Base-by-base conservation (phyloP, 2,113 vertebrate genomes). In the Misgurnus mizolepis region DNA sequence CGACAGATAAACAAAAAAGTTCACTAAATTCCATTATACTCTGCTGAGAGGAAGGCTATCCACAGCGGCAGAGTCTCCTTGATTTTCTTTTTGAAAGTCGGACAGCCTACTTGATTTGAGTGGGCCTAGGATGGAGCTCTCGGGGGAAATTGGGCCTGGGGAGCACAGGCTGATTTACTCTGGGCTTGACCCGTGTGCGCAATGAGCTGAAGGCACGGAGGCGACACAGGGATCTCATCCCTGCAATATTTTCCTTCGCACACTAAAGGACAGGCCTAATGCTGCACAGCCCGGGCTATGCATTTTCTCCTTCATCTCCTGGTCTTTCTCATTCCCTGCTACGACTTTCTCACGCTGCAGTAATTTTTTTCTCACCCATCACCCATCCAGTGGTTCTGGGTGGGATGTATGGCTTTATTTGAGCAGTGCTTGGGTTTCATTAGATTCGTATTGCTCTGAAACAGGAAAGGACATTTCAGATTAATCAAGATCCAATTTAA, bases 401-500 rank as follows among this genome's bases (percentile, higher is more conserved):
- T 65, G 88, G 89, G 92, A 94, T 92, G 86, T 92, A 92, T 92
- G 86, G 85, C 88, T 92, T 91, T 92, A 92, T 92, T 91, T 91
- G 86, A 91, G 84, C 76, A 83, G 83, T 64, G 74, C 87, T 80
- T 78, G 85, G 85, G 81, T 89, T 91, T 92, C 91, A 93, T 91
- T 91, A 90, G 90, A 92, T 93, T 93, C 89, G 89, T 90, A 91
- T 92, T 90, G 89, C 92, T 89, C 88, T 86, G 89, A 85, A 90
- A 90, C 89, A 89, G 87, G 88, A 86, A 84, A 77, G 80, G 85
- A 85, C 89, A 88, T 91, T 90, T 85, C 84, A 89, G 90, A 93
- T 93, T 92, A 87, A 91, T 93, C 93, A 93, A 91, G 90, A 88
- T 89, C 89, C 90, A 90, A 89, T 91, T 93, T 92, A 90, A 92